Percentiles rank a stretch among this genome's conserved stretches.
Conservation (phyloP, 2,113 vertebrate species). For the Danio rerio region DNA sequence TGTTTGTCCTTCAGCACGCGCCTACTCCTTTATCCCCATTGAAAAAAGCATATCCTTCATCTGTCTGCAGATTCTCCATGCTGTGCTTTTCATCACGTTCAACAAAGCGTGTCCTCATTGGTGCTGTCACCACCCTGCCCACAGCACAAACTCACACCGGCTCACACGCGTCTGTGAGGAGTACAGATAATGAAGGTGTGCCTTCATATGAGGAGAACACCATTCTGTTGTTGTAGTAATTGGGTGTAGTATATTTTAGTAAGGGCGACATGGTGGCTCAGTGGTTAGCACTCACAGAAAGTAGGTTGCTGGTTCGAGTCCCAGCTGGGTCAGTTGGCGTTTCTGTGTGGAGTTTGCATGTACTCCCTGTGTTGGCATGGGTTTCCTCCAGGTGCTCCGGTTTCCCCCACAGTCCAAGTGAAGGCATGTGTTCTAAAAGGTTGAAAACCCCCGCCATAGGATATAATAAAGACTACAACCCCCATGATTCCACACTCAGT, state of each 20-base stretch:
- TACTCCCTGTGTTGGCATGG: no score
- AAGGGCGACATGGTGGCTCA: no score
- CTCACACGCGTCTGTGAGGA: background rate
- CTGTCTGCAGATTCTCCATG: slow-evolving; percentile 12
- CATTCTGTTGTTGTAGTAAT: background rate
- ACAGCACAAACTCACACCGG: slow-evolving; percentile 27
- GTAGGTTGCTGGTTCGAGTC: no score
- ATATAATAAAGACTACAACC: no score
- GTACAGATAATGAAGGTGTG: slow-evolving; percentile 23
- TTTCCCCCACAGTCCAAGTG: no score
- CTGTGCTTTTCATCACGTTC: slow-evolving; percentile 48
- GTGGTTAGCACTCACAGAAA: no score
- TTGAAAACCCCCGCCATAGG: no score
- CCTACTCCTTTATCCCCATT: slow-evolving; percentile 14
- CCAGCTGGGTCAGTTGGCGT: no score
- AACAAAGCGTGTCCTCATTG: slow-evolving; percentile 52
- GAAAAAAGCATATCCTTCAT: slow-evolving; percentile 30
- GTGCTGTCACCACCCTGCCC: slow-evolving; percentile 25
- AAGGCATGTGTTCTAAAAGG: no score
- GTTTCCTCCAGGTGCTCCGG: no score
- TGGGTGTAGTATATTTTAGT: background rate
- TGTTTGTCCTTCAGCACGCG: slow-evolving; percentile 30
- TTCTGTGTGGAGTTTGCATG: no score
- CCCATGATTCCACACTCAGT: no score
- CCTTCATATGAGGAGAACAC: background rate